phyloP scores from a whole-genome alignment of 1,140 invertebrate genomes.

The Apocrypta bakeri region DNA sequence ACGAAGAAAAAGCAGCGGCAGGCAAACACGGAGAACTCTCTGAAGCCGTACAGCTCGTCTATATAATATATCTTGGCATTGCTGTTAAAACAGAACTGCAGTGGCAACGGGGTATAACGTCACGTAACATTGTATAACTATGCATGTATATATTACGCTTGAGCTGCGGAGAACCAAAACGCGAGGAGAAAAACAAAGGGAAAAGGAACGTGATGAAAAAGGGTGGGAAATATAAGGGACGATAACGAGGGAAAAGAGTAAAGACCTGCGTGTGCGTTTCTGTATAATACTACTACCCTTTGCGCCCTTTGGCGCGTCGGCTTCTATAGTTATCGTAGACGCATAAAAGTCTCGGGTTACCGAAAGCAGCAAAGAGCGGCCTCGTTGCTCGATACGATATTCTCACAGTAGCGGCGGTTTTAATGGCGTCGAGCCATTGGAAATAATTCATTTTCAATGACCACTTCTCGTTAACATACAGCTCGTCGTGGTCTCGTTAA shows the following conservation, averaged over 20 bases:
- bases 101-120: background rate
- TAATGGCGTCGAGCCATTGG: conserved; percentile 49
- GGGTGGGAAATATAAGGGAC: background rate
- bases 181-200: background rate
- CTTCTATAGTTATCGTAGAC: background rate
- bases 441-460: conserved; percentile 62
- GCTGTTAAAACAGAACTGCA: background rate
- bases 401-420: conserved; percentile 44
- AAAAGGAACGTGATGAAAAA: background rate
- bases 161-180: background rate
- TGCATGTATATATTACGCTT: background rate
- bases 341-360: conserved; percentile 14
- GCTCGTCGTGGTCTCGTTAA: conserved; percentile 57
- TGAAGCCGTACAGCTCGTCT: background rate
- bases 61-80: background rate
- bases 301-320: background rate
- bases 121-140: background rate
- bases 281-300: background rate
- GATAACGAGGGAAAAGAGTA: conserved; percentile 22
- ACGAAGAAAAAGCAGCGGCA: background rate
- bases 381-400: too few relatives aligned
- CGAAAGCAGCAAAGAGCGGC: conserved; percentile 10
- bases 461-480: conserved; percentile 57
- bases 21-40: background rate
- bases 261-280: background rate